Conservation (phyloP, 2,113 vertebrate species). For the Puntigrus tetrazona region DNA sequence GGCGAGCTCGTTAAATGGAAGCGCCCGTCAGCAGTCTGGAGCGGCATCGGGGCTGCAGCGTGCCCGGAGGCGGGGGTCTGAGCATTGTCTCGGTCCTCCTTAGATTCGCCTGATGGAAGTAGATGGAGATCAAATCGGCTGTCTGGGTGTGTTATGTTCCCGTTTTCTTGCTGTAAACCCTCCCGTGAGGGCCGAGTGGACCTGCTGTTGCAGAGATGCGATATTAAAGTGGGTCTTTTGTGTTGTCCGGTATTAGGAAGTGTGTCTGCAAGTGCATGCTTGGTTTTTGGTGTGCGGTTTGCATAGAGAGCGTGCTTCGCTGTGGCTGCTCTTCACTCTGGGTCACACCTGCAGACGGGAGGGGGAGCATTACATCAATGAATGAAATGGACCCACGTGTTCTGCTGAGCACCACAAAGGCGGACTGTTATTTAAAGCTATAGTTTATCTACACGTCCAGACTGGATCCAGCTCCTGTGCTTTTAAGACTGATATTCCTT, state of each 20-base stretch:
- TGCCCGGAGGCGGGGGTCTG: constrained; percentile 42
- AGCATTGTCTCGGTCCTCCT: constrained; percentile 41
- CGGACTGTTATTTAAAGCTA: constrained; percentile 17
- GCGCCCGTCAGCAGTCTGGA: constrained; percentile 8
- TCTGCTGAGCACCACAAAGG: constrained; percentile 2
- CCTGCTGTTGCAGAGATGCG: neutral
- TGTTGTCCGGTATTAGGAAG: constrained; percentile 43
- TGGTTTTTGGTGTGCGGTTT: constrained; percentile 26
- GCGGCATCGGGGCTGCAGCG: constrained; percentile 9
- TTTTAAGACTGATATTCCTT: neutral
- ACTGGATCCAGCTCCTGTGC: neutral
- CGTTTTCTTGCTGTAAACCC: neutral
- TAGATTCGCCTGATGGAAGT: neutral
- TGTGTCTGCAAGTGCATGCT: constrained; percentile 18
- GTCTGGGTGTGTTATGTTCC: neutral
- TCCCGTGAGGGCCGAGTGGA: constrained; percentile 55
- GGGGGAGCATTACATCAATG: constrained; percentile 29
- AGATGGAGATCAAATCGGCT: neutral
- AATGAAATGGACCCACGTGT: constrained; percentile 36
- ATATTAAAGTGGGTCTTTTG: neutral
- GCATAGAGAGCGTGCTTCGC: constrained; percentile 37
- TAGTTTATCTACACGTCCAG: constrained; percentile 14
- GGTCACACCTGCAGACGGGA: constrained; percentile 50
- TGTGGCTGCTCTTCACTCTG: neutral
- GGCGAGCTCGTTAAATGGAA: constrained; percentile 6